Percentiles rank a stretch among this genome's conserved stretches.
These are phyloP conservation scores for Xylophagus ater DNA, from an alignment of 2,888 invertebrate species.

Conservation along the genomic window DNA sequence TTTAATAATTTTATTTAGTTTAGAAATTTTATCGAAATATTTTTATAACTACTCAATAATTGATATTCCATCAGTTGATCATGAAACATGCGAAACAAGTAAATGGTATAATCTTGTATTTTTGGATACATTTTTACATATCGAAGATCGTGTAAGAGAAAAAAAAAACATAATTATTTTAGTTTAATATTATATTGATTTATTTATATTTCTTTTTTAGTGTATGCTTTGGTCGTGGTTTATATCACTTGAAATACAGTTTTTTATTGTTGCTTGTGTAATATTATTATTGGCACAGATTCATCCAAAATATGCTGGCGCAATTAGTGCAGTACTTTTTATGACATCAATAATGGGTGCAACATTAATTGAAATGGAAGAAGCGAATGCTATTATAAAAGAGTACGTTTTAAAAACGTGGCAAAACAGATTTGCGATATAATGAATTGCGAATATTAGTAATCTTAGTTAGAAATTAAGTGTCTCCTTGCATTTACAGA, in stretches of 20 bases:
- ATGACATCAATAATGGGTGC: slow-evolving; percentile 43
- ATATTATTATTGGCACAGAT: slow-evolving; percentile 49
- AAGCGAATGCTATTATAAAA: too few species aligned
- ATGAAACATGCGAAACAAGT: slow-evolving; percentile 44
- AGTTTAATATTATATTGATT: background rate
- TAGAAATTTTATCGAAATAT: slow-evolving; percentile 42
- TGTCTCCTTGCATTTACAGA: too few species aligned
- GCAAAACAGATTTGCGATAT: too few species aligned
- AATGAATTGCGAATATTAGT: too few species aligned
- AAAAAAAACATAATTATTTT: slow-evolving; percentile 1
- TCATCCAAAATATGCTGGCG: slow-evolving; percentile 28
- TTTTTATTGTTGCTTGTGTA: slow-evolving; percentile 57
- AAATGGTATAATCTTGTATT: slow-evolving; percentile 57
- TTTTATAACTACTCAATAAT: slow-evolving; percentile 40
- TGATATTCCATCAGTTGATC: slow-evolving; percentile 46
- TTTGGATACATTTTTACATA: slow-evolving; percentile 48
- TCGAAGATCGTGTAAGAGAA: slow-evolving; percentile 45
- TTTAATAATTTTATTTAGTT: slow-evolving; percentile 44
- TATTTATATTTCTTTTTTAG: slow-evolving; percentile 36
- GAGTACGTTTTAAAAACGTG: too few species aligned
- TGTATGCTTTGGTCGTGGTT: slow-evolving; percentile 78
- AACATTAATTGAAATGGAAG: slow-evolving; percentile 32
- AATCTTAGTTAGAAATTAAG: too few species aligned
- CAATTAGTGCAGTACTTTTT: slow-evolving; percentile 34
- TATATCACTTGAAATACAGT: slow-evolving; percentile 62